Evolutionary conservation across 1,140 invertebrate species (phyloP).

Genomic region (Adoxophyes honmai): DNA sequence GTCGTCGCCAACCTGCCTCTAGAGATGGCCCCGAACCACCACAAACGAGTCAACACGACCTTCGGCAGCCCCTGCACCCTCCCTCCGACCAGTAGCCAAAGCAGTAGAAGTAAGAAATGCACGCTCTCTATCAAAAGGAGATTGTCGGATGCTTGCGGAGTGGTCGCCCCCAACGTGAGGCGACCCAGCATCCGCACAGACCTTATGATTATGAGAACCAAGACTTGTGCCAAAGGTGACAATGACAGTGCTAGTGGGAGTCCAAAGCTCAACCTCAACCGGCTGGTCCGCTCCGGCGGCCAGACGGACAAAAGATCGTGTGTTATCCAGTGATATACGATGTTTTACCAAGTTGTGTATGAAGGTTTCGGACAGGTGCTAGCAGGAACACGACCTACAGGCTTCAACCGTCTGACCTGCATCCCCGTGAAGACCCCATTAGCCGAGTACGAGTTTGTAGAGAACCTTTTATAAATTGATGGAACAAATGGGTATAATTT

Average conservation of each 20-base stretch:
- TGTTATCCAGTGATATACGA: constrained; percentile 60
- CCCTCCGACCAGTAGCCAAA: constrained; percentile 80
- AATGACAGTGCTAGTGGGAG: constrained; percentile 74
- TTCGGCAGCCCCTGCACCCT: constrained; percentile 85
- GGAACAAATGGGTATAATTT: not conserved
- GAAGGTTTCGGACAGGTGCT: not conserved
- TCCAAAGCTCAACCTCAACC: constrained; percentile 70
- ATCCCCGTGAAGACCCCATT: not conserved
- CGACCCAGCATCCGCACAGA: constrained; percentile 91
- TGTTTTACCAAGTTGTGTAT: not conserved
- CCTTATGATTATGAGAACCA: constrained; percentile 89
- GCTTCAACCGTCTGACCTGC: not conserved
- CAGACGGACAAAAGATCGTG: constrained; percentile 67
- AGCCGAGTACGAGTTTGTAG: not conserved
- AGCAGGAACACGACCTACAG: not conserved
- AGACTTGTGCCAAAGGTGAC: constrained; percentile 84
- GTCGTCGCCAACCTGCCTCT: constrained; percentile 87
- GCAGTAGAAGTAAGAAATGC: constrained; percentile 83
- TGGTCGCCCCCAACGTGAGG: constrained; percentile 89
- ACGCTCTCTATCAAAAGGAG: constrained; percentile 87
- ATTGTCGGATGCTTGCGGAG: constrained; percentile 89
- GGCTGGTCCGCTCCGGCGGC: constrained; percentile 55
- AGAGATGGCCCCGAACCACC: constrained; percentile 93
- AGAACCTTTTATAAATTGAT: not conserved
- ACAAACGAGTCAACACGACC: constrained; percentile 83